Evolutionary conservation across 92 coral and sea anemone species (phyloP), one percentile per base, ranked within the genome.

Genomic region (Montipora capitata): DNA sequence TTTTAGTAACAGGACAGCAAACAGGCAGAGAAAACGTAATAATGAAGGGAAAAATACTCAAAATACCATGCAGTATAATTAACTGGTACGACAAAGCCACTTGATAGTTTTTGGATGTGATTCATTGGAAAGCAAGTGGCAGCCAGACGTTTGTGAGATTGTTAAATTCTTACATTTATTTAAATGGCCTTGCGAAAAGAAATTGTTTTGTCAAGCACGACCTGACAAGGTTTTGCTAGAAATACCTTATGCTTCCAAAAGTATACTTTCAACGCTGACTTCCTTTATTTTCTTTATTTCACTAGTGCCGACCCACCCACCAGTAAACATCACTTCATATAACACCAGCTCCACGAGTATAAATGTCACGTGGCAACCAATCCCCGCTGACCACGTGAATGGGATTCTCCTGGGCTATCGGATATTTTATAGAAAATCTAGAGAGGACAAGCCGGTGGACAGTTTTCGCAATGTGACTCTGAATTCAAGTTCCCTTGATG

Each of bases 271-370:
- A 10, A 3, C 27, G 14, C 52, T 3, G 8, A 71, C 57, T 5
- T 72, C 17, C 5, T 43, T 0, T 10, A 0, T 9, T 3, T 11
- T 20, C 38, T 17, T 76, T 85, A 9, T 73, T 13, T 3, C 62
- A 39, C 52, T 10, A 91, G 94, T 80, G 17, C 94, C 94, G 9
- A 72, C 72, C 68, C 42, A 10, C 39, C 17, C 92, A 17, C 92
- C 94, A 12, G 56, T 14, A 7, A 87, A 91, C 40, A 52, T 91
- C 38, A 44, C 74, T 10, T 79, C 88, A 10, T 75, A 13, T 41
- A 78, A 79, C 77, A 68, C 78, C 41, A 91, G 92, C 54, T 79
- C 94, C 12, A 91, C 92, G 15, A 73, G 74, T n/a, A 91, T 91
- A 14, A 82, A 79, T 44, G 79, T 91, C 76, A 67, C 69, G 39